Base-by-base conservation (phyloP, 2,888 invertebrate genomes). In the Agapostemon virescens region DNA sequence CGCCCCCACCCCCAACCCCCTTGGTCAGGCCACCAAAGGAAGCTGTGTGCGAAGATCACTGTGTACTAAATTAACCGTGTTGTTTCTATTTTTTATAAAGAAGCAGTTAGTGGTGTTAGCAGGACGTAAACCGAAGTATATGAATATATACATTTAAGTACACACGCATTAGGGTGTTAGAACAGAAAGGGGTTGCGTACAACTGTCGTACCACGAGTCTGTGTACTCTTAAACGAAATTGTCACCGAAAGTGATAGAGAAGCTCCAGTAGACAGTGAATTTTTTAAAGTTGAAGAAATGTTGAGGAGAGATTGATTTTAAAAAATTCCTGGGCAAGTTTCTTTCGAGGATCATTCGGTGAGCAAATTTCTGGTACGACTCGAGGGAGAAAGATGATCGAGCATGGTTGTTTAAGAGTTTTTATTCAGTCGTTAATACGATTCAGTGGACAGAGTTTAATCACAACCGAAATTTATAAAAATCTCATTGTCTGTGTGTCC, bases 11-110 rank as follows among this genome's bases (percentile, higher is more conserved):
- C 11, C 61, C 13, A 42, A 64, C 49, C 75, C 30, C 61, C 49
- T 49, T 49, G 49, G 42, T 49, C 55, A 70, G 69, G 74, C 74
- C 74, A 74, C 49, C 61, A 67, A 61, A 61, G 66, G 23, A 52
- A 42, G 45, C 70, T 64, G 52, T 67, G 58, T 74, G 74, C 69
- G 75, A 74, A 86, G 69, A 81, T 83, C 83, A 83, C 78, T 83
- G 83, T 83, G 84, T 87, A 89, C 84, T 85, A 82, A 84, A 87
- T 87, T 84, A 88, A 81, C 78, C 81, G 78, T 81, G 87, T 88
- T 88, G 79, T 88, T 88, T 88, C 84, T 88, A 88, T 88, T 88
- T 88, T 88, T 88, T 87, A 88, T 88, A 85, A 86, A 88, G 84
- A 63, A 36, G 81, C 85, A 85, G 81, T 82, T 85, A 88, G 83